Conservation (phyloP, 2,113 vertebrate genomes). For the Amphiprion percula region DNA sequence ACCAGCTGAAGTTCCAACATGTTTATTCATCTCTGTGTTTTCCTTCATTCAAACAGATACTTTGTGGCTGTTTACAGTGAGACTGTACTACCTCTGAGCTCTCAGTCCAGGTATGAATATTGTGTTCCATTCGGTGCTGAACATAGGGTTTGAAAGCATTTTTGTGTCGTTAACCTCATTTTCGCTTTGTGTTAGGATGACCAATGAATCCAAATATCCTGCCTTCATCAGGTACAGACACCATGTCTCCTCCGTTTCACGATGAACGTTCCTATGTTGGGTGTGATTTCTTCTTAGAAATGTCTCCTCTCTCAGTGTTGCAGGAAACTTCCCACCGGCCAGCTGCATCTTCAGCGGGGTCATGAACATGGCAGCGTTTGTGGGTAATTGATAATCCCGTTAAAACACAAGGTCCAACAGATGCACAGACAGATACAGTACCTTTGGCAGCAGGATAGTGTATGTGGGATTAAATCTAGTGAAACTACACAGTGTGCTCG, state of each 20-base stretch:
- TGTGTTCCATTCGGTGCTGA: neutral
- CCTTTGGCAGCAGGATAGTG: too few species aligned
- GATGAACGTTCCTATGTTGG: neutral
- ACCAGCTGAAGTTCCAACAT: too few species aligned
- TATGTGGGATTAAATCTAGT: too few species aligned
- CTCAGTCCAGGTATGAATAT: constrained; percentile 85
- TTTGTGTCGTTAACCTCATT: neutral
- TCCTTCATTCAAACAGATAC: constrained; percentile 83
- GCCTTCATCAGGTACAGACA: constrained; percentile 90
- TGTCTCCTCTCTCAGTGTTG: constrained; percentile 84
- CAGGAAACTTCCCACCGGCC: constrained; percentile 91
- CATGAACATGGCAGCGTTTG: constrained; percentile 93
- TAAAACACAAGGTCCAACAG: too few species aligned
- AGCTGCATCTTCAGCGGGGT: constrained; percentile 95
- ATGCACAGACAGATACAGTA: too few species aligned
- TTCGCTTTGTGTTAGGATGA: constrained; percentile 67
- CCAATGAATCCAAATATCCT: constrained; percentile 78
- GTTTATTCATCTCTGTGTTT: neutral
- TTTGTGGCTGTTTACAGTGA: constrained; percentile 89
- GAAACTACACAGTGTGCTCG: too few species aligned
- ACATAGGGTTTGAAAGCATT: neutral
- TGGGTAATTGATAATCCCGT: constrained; percentile 81
- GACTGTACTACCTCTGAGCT: constrained; percentile 86
- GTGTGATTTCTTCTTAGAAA: too few species aligned
- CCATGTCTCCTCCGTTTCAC: neutral